phyloP scores from a whole-genome alignment of 2,888 invertebrate genomes.

The Chorisops tibialis region DNA sequence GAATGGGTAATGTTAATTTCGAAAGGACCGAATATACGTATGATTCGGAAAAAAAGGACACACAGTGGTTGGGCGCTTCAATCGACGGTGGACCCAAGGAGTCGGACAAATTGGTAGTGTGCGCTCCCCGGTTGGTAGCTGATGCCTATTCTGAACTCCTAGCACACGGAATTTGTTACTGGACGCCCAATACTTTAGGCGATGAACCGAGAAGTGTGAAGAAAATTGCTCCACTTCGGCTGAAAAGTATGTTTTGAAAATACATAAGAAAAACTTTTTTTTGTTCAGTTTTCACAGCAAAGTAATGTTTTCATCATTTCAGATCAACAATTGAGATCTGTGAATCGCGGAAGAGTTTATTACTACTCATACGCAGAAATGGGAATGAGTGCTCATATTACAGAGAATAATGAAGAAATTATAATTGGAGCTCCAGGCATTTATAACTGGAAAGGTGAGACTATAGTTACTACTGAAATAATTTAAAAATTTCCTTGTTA shows the following conservation, averaged over 20 bases:
- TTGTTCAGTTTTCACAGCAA: neutral
- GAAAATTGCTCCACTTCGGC: slow-evolving; percentile 48
- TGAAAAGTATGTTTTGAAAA: slow-evolving; percentile 35
- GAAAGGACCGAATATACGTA: slow-evolving; percentile 43
- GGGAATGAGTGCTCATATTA: slow-evolving; percentile 50
- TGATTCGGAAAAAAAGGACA: slow-evolving; percentile 50
- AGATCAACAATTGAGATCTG: slow-evolving; percentile 1
- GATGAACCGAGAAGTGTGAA: slow-evolving; percentile 42
- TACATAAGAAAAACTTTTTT: neutral
- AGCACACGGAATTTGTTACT: slow-evolving; percentile 52
- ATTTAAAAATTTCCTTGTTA: neutral
- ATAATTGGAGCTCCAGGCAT: slow-evolving; percentile 51
- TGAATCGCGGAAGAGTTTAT: slow-evolving; percentile 36
- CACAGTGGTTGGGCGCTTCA: slow-evolving; percentile 55
- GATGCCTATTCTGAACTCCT: slow-evolving; percentile 43
- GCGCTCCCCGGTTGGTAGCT: slow-evolving; percentile 48
- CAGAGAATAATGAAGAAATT: slow-evolving; percentile 49
- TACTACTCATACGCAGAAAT: slow-evolving; percentile 48
- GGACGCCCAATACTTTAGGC: slow-evolving; percentile 45
- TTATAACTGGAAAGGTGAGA: slow-evolving; percentile 46
- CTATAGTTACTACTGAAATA: too few species aligned
- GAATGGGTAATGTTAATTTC: slow-evolving; percentile 43
- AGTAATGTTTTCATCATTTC: neutral
- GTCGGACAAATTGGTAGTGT: slow-evolving; percentile 51
- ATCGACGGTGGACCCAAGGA: slow-evolving; percentile 52